Base-by-base conservation (phyloP, 2,888 invertebrate species). In the Mythimna albipuncta region DNA sequence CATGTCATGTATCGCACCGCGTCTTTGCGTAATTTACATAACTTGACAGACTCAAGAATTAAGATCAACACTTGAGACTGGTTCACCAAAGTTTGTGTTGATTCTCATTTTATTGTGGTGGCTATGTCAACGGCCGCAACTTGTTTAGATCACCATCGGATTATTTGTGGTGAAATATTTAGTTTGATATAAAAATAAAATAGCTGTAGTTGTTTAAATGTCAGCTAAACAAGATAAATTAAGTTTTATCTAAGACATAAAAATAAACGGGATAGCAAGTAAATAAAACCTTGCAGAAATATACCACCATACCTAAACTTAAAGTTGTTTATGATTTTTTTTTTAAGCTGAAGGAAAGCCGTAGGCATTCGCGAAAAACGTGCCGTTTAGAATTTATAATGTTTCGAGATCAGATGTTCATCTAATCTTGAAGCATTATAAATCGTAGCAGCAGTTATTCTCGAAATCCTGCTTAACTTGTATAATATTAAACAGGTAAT, bases 1-100 rank as follows among this genome's bases (percentile, higher is more conserved):
- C 90, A 94, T 47, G 47, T 93, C 91, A 92, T 91, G 91, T 94
- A 94, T 94, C 89, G 91, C 93, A 93, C 93, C 91, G 87, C 84
- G 89, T 92, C 91, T 94, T 92, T 90, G 90, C 90, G 87, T 93
- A 92, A 96, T 96, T 96, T 94, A 95, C 96, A 96, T 96, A 96
- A 96, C 94, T 93, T 91, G 94, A 94, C 94, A 93, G 90, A 92
- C 87, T 90, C 91, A 91, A 94, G 91, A 91, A 88, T 90, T 86
- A 93, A 94, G 87, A 94, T 90, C 93, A 92, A 94, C 91, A 95
- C 92, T 93, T 91, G 84, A 91, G 93, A 92, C 93, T 88, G 90
- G 94, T 94, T 92, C 90, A 91, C 89, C 65, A 89, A 92, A 93
- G 85, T 89, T 90, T 89, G 88, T 93, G 86, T 91, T 89, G 91